Evolutionary conservation across 2,888 invertebrate genomes (phyloP), one percentile per base, ranked within the genome.

Genomic region (Eupithecia pulchellata): DNA sequence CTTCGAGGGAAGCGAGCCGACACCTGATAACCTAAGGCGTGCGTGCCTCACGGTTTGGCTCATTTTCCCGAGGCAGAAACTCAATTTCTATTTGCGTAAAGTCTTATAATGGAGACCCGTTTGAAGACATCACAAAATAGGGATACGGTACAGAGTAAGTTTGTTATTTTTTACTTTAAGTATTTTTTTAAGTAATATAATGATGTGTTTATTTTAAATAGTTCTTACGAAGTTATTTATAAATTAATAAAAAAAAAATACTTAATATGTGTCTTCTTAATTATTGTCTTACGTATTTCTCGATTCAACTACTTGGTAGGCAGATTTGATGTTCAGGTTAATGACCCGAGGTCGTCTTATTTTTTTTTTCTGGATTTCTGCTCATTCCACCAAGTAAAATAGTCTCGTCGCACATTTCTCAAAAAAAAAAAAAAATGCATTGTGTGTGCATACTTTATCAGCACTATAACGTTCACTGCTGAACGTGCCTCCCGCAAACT

Each of bases 111-210:
- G 25, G 52, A 52, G 52, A 25, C 25, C 11, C 4, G 52, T 20
- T 13, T 25, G 4, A 25, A 52, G 20, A 52, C 20, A 25, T 52
- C 52, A 52, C 25, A 52, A 25, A 25, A 25, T 52, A 20, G 20
- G 11, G 20, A 47, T 34, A 34, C 34, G 0, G 8, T 42, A 42
- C 42, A 52, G 25, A 25, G 52, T 52, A 52, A 52, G 52, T 52
- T 52, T 52, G 52, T 52, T 13, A 20, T 20, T 52, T 47, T 52
- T 25, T 52, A 52, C 52, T n/a, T n/a, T n/a, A n/a, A 52, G 25
- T 52, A 52, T 13, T 25, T 52, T 52, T 52, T 20, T 52, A 52
- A 4, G 52, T 20, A 25, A 20, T 52, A 6, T 47, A 47, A 47
- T 20, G 4, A 25, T 52, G 13, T 52, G 11, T 52, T 52, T 11